Base-by-base conservation (phyloP, 2,888 invertebrate species). In the Microplitis deprimator region DNA sequence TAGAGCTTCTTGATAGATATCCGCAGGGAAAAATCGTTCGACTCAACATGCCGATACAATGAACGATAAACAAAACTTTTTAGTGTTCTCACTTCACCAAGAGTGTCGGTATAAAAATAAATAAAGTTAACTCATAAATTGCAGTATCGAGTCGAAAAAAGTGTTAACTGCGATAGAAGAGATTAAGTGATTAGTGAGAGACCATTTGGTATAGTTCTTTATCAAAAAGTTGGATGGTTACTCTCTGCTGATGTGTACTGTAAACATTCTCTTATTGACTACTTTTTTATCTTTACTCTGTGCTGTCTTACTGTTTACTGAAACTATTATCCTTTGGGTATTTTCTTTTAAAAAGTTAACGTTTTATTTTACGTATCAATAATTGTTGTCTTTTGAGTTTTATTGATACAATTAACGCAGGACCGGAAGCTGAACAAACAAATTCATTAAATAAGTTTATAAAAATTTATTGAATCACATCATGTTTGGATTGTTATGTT, bases 121-220 rank as follows among this genome's bases (percentile, higher is more conserved):
- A 60, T 39, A 74, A 17, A 61, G 29, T 77, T 77, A 81, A 77
- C 77, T 79, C 82, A 83, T 83, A 83, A 84, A 84, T 84, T 83
- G 83, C 79, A 83, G 84, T 83, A 83, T 82, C 81, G 82, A 81
- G 81, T 80, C 69, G 81, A 82, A 82, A 82, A 83, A 82, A 82
- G 82, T 83, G 83, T 83, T 83, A 84, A 83, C 83, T 83, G 82
- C 82, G 82, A 79, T 75, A 81, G 79, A 81, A 82, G 79, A 82
- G 84, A 84, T 84, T 84, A 85, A 84, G 83, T 83, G 83, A 85
- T 85, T 85, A 84, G 81, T 78, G 81, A 80, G 50, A 13, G 79
- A 79, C 82, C 82, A 81, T 82, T 82, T 82, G 81, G 78, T 79
- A 78, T 73, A 82, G 82, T 80, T 81, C 82, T 82, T 77, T 80